phyloP scores from a whole-genome alignment of 2,113 vertebrate species.

The Empidonax traillii region DNA sequence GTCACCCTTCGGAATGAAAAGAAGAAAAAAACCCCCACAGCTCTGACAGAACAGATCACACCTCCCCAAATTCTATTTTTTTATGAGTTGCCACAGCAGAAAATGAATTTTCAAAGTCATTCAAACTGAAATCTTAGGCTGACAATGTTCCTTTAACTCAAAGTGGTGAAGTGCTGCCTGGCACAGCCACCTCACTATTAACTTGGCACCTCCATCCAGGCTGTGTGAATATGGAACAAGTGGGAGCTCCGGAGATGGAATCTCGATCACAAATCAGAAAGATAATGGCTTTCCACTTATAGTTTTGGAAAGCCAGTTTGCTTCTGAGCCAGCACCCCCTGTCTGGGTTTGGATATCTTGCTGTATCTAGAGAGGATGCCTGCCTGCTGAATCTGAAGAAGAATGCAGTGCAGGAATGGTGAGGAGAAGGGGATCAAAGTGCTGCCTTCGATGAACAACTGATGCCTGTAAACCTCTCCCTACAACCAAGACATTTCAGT shows the following conservation, averaged over 20 bases:
- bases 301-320: constrained; percentile 31
- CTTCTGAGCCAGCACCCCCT: constrained; percentile 2
- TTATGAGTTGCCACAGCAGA: background rate
- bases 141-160: background rate
- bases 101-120: background rate
- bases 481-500: background rate
- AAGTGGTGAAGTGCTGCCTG: constrained; percentile 15
- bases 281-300: constrained; percentile 15
- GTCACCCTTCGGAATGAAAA: background rate
- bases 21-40: background rate
- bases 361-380: background rate
- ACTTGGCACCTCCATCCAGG: constrained; percentile 38
- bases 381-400: background rate
- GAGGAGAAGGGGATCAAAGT: background rate
- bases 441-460: background rate
- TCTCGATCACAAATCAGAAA: constrained; percentile 29
- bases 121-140: background rate
- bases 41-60: background rate
- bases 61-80: background rate
- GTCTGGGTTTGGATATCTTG: background rate
- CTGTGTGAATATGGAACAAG: constrained; percentile 13
- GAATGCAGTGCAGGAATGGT: background rate
- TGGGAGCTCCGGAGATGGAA: background rate
- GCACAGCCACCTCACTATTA: constrained; percentile 17
- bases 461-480: background rate